Evolutionary conservation across 1,140 invertebrate species (phyloP).

Genomic region (Trachymyrmex cornetzi): DNA sequence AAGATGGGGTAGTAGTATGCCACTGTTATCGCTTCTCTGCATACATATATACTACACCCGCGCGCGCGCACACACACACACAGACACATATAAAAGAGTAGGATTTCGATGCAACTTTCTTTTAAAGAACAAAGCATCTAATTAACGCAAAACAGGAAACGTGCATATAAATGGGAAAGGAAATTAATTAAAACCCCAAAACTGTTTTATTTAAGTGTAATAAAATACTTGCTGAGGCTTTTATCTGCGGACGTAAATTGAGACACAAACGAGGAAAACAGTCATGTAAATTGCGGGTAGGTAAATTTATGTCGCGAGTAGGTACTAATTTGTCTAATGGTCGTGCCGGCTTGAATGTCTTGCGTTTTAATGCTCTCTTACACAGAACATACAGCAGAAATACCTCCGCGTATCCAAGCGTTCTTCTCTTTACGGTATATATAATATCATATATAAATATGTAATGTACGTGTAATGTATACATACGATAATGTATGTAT

Average conservation of each 20-base stretch:
- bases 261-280: slow-evolving; percentile 10
- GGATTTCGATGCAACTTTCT: neutral
- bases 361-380: neutral
- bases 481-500: neutral
- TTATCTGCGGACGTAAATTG: slow-evolving; percentile 19
- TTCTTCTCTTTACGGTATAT: neutral
- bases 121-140: neutral
- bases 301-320: slow-evolving; percentile 25
- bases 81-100: neutral
- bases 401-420: neutral
- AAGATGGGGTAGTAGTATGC: neutral
- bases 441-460: neutral
- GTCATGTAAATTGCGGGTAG: slow-evolving; percentile 8
- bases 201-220: slow-evolving; percentile 25
- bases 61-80: no score
- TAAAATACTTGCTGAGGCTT: neutral
- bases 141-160: neutral
- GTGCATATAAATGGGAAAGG: neutral
- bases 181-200: neutral
- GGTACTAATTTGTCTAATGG: slow-evolving; percentile 38
- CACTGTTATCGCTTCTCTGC: neutral
- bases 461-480: neutral
- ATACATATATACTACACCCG: no score
- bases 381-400: neutral
- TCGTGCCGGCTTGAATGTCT: neutral